These are phyloP conservation scores for Thripadectes ignobilis DNA, from an alignment of 2,797 vertebrate species.

Conservation along the genomic window DNA sequence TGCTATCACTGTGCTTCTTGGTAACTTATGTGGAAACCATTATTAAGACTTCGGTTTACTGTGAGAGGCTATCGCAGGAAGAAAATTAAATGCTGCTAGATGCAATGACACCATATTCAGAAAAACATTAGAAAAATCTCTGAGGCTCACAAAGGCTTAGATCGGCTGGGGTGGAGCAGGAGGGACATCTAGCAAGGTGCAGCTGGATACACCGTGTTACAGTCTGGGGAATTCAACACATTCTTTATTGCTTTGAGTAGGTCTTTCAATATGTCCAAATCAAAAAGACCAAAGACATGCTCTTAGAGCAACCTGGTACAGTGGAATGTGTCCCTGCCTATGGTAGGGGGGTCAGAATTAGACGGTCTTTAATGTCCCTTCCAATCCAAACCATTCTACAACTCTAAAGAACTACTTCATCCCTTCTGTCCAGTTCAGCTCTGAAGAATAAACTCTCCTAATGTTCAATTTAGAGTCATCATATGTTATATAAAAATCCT, in stretches of 20 bases:
- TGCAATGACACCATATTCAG: neutral
- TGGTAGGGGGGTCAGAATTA: neutral
- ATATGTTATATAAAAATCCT: neutral
- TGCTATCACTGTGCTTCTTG: neutral
- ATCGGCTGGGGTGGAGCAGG: rapidly evolving
- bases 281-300: neutral
- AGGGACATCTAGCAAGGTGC: neutral
- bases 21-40: slow-evolving; percentile 2
- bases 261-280: neutral
- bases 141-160: neutral
- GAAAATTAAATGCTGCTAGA: neutral
- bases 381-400: neutral
- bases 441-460: neutral
- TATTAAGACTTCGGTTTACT: neutral
- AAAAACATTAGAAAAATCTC: neutral
- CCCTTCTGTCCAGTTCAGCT: neutral
- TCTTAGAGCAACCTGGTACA: neutral
- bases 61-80: neutral
- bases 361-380: neutral
- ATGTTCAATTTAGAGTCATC: neutral
- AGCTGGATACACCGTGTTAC: neutral
- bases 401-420: neutral
- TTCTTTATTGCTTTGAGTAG: neutral
- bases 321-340: neutral
- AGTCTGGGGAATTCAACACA: neutral